These are phyloP conservation scores for Notolepis coatsorum DNA, from an alignment of 2,797 vertebrate species.

Conservation along the genomic window DNA sequence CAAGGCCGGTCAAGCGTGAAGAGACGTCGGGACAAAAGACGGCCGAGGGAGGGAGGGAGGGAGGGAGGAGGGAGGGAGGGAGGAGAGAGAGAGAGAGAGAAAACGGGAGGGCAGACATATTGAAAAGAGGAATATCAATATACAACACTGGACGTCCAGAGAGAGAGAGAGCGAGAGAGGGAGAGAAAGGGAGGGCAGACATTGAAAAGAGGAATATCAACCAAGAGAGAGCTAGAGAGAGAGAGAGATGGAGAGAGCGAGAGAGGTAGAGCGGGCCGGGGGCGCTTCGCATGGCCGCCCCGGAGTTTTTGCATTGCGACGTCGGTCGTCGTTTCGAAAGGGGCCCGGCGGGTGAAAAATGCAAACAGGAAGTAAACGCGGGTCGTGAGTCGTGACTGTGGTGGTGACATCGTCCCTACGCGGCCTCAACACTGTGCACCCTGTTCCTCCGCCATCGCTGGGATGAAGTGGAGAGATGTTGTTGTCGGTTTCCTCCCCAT, in stretches of 20 bases:
- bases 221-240: slow-evolving; percentile 39
- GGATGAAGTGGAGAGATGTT: too few relatives aligned
- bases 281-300: slow-evolving; percentile 60
- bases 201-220: too few relatives aligned
- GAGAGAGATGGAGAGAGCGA: slow-evolving; percentile 39
- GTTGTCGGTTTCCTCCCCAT: too few relatives aligned
- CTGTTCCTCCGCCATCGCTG: too few relatives aligned
- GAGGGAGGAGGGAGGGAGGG: neutral
- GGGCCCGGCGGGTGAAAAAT: slow-evolving; percentile 33
- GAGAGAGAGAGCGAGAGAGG: slow-evolving; percentile 27
- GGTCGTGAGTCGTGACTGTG: slow-evolving; percentile 26
- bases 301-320: slow-evolving; percentile 53
- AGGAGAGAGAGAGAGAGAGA: neutral
- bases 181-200: neutral
- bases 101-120: slow-evolving; percentile 28
- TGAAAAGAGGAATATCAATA: slow-evolving; percentile 57
- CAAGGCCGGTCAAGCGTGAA: slow-evolving; percentile 78
- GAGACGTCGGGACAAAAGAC: slow-evolving; percentile 73
- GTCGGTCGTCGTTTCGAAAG: slow-evolving; percentile 54
- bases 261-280: slow-evolving; percentile 14
- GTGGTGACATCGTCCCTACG: slow-evolving; percentile 42
- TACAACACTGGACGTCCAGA: slow-evolving; percentile 66
- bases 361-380: slow-evolving; percentile 30
- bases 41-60: slow-evolving; percentile 31
- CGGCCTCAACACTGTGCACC: too few relatives aligned